Evolutionary conservation across 1,140 invertebrate genomes (phyloP), one percentile per base, ranked within the genome.

Genomic region (Gonatopus flavifemur): DNA sequence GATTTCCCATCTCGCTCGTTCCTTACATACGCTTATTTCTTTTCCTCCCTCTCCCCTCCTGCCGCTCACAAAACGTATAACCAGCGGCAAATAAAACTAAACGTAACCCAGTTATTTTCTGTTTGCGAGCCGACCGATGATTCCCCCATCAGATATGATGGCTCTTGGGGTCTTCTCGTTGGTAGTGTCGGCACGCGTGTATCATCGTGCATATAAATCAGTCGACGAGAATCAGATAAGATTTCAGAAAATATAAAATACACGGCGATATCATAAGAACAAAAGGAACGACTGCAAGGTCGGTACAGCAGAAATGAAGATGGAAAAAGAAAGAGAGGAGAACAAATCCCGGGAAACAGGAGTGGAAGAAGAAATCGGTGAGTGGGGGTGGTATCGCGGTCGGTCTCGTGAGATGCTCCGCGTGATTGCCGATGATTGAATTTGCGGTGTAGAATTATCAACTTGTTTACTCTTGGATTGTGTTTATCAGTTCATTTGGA

Each of bases 51-150:
- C 3, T 16, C 4, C 20, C 19, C 40, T 32, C 39, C 37, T 31
- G 15, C 21, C 21, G 16, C 24, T 31, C 35, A 5, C 24, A 38
- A n/a, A 12, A 33, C 55, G 45, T 47, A n/a, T n/a, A 59, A 62
- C 46, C 62, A 49, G 38, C 54, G 44, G 51, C 71, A 64, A 76
- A 76, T 73, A 75, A 71, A 74, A 71, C 56, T 67, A 76, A 73
- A 75, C 55, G 64, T 74, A 77, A 76, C 70, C 74, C 72, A 78
- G 76, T 76, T 78, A 77, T 77, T 77, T 76, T 77, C 68, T 73
- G 72, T 70, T 78, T 74, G 59, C 60, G n/a, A n/a, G 51, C 40
- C 39, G 39, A 62, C 38, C 69, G 72, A 75, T 74, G 64, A 76
- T 76, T 67, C 69, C 51, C 37, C 47, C 49, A 32, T 50, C 62